Base-by-base conservation (phyloP, 2,888 invertebrate species). In the Rhagonycha lutea region DNA sequence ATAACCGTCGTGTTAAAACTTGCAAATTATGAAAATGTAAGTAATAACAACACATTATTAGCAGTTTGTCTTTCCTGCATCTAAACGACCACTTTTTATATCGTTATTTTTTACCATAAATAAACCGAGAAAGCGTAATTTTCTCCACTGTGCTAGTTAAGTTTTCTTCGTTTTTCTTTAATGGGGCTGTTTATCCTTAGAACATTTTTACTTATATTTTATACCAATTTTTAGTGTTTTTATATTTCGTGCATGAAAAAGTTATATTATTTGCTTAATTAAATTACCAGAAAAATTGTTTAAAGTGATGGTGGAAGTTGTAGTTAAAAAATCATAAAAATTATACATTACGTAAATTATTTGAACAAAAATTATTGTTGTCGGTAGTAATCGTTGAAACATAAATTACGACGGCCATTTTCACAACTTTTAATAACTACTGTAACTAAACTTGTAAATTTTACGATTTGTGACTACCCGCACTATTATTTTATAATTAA, bases 321-420 rank as follows among this genome's bases (percentile, higher is more conserved):
- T n/a, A n/a, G n/a, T 65, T 26, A 24, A 18, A 70, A 70, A 26
- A 14, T 2, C 9, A 12, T 14, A 10, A 61, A 70, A 65, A 23
- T 14, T 24, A 72, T 72, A 72, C 72, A 61, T 72, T 72, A 72
- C 72, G 72, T 18, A 72, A 60, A 68, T 72, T 67, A 26, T 72
- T 28, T 12, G 23, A 47, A 4, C 14, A 9, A 60, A 67, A 72
- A 18, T 61, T 24, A 18, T 61, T 24, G 47, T 60, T 68, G 47
- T 61, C 68, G 11, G 72, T 68, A 7, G 72, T 7, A 5, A 68
- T 72, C 12, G 67, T 14, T 28, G 67, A 28, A 61, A 72, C 72
- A 26, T 68, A 72, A 14, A 72, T 14, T 12, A 67, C 12, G 14
- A 68, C 14, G 5, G 67, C 29, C 65, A 60, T 65, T 4, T 18